Percentiles rank a stretch among this genome's conserved stretches.
phyloP scores from a whole-genome alignment of 1,140 invertebrate genomes.

The Tetragnatha versicolor region DNA sequence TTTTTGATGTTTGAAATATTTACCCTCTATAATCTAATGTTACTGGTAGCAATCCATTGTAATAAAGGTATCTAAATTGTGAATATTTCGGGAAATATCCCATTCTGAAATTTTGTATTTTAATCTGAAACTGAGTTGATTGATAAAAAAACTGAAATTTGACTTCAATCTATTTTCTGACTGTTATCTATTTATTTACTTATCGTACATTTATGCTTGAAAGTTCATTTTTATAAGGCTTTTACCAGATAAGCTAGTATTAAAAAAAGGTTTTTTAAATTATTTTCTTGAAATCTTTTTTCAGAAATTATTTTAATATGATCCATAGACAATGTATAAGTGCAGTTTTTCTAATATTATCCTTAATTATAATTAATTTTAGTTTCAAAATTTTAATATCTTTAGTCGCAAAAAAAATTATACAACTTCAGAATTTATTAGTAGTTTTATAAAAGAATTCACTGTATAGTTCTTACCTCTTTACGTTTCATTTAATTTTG shows the following conservation, averaged over 20 bases:
- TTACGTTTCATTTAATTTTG: no score
- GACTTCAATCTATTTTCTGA: not conserved
- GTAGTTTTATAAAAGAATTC: no score
- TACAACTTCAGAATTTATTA: no score
- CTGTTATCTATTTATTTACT: not conserved
- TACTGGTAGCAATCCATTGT: conserved; percentile 32
- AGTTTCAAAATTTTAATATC: no score
- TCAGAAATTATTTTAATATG: no score
- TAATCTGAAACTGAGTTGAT: not conserved
- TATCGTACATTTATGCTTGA: not conserved
- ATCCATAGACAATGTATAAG: no score
- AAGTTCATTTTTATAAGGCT: not conserved
- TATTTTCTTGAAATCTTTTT: not conserved
- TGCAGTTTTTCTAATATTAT: no score
- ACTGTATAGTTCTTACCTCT: no score
- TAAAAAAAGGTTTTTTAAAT: not conserved
- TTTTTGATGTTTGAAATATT: not conserved
- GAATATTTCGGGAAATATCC: not conserved
- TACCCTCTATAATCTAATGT: conserved; percentile 33
- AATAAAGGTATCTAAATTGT: conserved; percentile 31
- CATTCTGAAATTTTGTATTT: not conserved
- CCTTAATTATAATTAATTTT: no score
- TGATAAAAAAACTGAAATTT: not conserved
- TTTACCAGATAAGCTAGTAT: not conserved
- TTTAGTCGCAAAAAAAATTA: no score